A percentile compares a stretch with the other conserved stretches of the same genome.
These are phyloP conservation scores for Apodemus agrarius DNA, from an alignment of 2,797 vertebrate genomes.

Conservation along the genomic window DNA sequence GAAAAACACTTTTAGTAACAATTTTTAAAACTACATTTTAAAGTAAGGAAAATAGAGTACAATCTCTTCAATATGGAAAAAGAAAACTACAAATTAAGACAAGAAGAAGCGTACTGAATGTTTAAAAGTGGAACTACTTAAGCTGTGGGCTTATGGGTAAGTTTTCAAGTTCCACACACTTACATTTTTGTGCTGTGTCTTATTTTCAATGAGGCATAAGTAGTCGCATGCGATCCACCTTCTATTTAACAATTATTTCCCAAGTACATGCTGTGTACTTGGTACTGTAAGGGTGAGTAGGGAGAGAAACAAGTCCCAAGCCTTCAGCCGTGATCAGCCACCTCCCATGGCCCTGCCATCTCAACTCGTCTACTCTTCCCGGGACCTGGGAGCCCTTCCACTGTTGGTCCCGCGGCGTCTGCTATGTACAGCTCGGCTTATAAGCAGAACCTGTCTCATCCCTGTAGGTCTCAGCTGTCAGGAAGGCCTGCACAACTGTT, in stretches of 20 bases:
- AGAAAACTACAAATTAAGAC: not conserved
- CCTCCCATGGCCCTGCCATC: too few relatives aligned
- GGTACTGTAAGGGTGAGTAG: not conserved
- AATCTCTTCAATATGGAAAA: not conserved
- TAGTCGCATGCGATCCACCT: not conserved
- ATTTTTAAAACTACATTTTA: not conserved
- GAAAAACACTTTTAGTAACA: not conserved
- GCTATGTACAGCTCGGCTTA: fast-evolving
- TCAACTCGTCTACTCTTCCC: fast-evolving
- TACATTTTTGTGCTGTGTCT: not conserved
- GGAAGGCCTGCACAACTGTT: not conserved
- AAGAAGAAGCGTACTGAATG: not conserved
- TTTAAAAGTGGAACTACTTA: not conserved
- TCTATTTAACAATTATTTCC: not conserved
- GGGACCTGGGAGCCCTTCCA: not conserved
- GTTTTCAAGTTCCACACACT: not conserved
- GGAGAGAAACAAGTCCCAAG: not conserved
- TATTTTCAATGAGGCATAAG: not conserved
- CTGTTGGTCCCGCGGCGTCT: not conserved
- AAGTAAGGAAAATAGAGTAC: not conserved
- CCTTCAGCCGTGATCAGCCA: not conserved
- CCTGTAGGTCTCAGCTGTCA: not conserved
- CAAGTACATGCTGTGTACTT: not conserved
- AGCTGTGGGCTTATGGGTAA: not conserved
- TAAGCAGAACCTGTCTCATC: fast-evolving